A percentile compares a stretch with the other conserved stretches of the same genome.
phyloP scores from a whole-genome alignment of 2,797 vertebrate species.

The Lateolabrax maculatus region DNA sequence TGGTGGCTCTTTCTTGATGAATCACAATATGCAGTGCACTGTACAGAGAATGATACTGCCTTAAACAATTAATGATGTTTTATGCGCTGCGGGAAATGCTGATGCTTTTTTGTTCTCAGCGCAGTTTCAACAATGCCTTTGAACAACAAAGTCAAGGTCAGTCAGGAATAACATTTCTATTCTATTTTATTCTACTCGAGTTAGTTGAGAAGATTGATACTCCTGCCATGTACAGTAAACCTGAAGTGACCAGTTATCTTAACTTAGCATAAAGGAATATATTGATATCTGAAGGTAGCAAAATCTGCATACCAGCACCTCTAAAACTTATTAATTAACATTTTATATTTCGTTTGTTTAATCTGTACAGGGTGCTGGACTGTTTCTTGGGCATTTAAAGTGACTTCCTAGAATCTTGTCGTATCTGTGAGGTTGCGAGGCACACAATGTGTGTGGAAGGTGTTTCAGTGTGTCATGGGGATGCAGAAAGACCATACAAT shows the following conservation, averaged over 20 bases:
- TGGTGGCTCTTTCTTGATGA: slow-evolving; percentile 26
- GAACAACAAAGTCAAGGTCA: slow-evolving; percentile 59
- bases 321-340: neutral
- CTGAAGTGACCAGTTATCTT: neutral
- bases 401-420: neutral
- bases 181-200: slow-evolving; percentile 4
- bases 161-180: slow-evolving; percentile 12
- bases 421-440: neutral
- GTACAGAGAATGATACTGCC: slow-evolving; percentile 36
- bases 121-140: slow-evolving; percentile 18
- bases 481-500: neutral
- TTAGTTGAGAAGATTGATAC: neutral
- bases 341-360: neutral
- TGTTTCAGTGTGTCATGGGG: neutral
- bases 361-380: neutral
- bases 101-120: slow-evolving; percentile 29
- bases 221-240: neutral
- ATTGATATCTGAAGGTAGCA: neutral
- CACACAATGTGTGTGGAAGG: neutral
- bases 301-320: neutral
- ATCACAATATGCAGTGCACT: slow-evolving; percentile 28
- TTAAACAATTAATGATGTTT: slow-evolving; percentile 44
- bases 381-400: too few relatives aligned
- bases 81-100: slow-evolving; percentile 35
- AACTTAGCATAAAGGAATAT: neutral